Conservation (phyloP, 2,888 invertebrate genomes). For the Stenurella melanura region DNA sequence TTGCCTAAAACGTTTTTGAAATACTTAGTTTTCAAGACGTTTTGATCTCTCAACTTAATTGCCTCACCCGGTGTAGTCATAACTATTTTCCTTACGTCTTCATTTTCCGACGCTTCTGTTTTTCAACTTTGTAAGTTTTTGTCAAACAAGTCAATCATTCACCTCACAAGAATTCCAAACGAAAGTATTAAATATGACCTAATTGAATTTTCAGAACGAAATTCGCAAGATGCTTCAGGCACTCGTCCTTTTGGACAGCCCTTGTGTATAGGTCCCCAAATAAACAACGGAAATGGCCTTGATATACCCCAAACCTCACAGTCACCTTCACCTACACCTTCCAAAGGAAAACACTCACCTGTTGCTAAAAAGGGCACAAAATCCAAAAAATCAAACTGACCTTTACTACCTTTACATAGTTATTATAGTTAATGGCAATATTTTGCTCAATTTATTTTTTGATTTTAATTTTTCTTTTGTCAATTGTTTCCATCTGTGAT, state of each 20-base stretch:
- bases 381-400: conserved; percentile 53
- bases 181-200: conserved; percentile 36
- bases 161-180: not conserved
- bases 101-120: too few relatives aligned
- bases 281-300: conserved; percentile 71
- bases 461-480: conserved; percentile 58
- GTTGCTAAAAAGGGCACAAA: conserved; percentile 55
- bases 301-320: conserved; percentile 61
- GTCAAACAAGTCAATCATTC: conserved; percentile 26
- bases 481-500: conserved; percentile 68
- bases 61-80: too few relatives aligned
- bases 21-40: too few relatives aligned
- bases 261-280: conserved; percentile 77
- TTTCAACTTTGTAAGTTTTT: conserved; percentile 10
- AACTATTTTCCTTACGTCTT: too few relatives aligned
- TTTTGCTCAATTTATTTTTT: conserved; percentile 60
- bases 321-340: conserved; percentile 69
- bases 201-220: conserved; percentile 69
- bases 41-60: too few relatives aligned
- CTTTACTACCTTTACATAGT: conserved; percentile 41
- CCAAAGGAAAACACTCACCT: conserved; percentile 64
- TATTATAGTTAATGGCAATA: conserved; percentile 43
- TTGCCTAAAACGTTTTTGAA: too few relatives aligned
- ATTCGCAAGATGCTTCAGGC: conserved; percentile 71
- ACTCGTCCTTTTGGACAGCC: conserved; percentile 81